Conservation (phyloP, 2,113 vertebrate species). For the Tetrao urogallus region DNA sequence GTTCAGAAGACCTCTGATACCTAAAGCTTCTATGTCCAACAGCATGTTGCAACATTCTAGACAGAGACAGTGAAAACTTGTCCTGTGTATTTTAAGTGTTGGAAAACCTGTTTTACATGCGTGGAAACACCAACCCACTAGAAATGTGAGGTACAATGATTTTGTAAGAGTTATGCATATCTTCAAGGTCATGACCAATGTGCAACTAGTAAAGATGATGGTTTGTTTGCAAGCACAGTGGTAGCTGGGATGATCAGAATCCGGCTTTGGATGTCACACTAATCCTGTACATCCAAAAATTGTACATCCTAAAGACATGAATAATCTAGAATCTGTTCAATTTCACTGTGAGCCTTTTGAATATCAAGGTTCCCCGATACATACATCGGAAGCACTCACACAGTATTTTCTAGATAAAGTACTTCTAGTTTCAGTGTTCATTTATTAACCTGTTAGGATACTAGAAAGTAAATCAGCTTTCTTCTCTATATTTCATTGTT, state of each 20-base stretch:
- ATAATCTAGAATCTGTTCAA: background rate
- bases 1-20: background rate
- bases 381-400: background rate
- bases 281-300: background rate
- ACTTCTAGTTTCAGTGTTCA: background rate
- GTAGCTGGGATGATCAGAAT: background rate
- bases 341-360: background rate
- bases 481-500: background rate
- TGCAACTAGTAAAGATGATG: background rate
- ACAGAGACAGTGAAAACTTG: background rate
- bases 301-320: background rate
- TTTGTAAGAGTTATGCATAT: background rate
- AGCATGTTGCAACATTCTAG: background rate
- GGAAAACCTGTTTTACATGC: background rate
- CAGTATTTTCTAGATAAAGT: background rate
- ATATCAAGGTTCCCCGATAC: background rate
- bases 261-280: background rate
- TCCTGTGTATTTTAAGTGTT: rapidly evolving
- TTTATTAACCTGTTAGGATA: conserved; percentile 5
- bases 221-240: background rate
- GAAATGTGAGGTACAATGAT: background rate
- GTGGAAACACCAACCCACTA: background rate
- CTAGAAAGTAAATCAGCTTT: background rate
- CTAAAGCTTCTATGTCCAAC: background rate
- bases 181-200: background rate